Percentiles rank a stretch among this genome's conserved stretches.
Conservation (phyloP, 2,113 vertebrate genomes). For the Bathybates hornii region DNA sequence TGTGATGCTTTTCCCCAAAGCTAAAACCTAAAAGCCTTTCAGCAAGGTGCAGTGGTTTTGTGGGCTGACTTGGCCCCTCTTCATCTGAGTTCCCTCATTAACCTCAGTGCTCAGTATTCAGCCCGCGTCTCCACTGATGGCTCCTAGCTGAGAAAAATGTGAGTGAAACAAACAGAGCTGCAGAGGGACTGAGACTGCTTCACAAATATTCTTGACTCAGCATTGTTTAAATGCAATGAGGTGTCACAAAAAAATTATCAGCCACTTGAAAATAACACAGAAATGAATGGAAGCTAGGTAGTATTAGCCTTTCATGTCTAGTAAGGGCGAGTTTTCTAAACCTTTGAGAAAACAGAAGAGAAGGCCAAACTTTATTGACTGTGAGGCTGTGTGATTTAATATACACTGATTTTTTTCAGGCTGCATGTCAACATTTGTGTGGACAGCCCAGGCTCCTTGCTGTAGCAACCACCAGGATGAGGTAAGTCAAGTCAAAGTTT, state of each 20-base stretch:
- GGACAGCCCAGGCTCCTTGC: neutral
- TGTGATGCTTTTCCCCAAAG: neutral
- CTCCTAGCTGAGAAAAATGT: neutral
- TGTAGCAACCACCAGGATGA: neutral
- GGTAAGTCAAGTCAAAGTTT: neutral
- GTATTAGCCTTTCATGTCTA: neutral
- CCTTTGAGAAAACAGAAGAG: neutral
- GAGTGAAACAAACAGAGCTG: neutral
- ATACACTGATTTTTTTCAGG: neutral
- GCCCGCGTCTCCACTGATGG: neutral
- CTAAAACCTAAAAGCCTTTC: neutral
- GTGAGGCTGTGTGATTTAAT: neutral
- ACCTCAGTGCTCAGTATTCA: slow-evolving; percentile 40
- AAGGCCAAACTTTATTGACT: neutral
- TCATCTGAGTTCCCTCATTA: slow-evolving; percentile 18
- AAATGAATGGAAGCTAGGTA: neutral
- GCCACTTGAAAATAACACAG: neutral
- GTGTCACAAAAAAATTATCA: neutral
- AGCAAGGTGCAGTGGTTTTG: neutral
- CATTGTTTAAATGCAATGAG: neutral
- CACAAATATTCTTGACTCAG: slow-evolving; percentile 22
- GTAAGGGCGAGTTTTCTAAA: neutral
- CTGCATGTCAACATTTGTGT: neutral
- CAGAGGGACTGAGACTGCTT: neutral
- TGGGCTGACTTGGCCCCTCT: slow-evolving; percentile 4